Conservation (phyloP, 2,113 vertebrate genomes). For the Zosterops hypoxanthus region DNA sequence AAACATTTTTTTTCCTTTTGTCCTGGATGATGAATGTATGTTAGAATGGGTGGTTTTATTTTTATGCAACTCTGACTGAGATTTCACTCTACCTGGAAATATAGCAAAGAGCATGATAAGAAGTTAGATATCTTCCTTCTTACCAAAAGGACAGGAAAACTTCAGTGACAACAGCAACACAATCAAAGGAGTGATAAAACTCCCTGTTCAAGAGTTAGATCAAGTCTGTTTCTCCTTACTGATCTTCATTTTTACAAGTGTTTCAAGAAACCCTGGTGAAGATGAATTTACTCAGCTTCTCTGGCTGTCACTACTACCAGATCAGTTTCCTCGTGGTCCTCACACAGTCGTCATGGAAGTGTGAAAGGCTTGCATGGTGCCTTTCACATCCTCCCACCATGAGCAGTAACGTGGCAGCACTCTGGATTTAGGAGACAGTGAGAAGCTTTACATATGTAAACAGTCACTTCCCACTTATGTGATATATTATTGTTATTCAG, state of each 20-base stretch:
- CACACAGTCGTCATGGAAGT: rapidly evolving
- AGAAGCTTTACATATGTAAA: neutral
- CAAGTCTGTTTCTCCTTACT: neutral
- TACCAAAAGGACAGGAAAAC: neutral
- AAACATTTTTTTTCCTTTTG: neutral
- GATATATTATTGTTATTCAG: conserved; percentile 41
- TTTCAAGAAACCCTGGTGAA: neutral
- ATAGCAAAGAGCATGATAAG: neutral
- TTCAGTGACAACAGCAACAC: neutral
- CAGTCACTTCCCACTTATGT: neutral
- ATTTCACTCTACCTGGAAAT: neutral
- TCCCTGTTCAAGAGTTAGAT: neutral
- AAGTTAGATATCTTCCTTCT: neutral
- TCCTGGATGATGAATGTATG: neutral
- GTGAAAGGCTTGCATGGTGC: rapidly evolving
- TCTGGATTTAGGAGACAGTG: neutral
- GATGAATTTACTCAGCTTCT: neutral
- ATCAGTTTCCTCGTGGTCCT: neutral
- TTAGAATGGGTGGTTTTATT: neutral
- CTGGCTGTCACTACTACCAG: neutral
- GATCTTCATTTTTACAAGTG: neutral
- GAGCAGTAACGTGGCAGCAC: neutral
- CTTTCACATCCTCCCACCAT: neutral
- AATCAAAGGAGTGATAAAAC: neutral
- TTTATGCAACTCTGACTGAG: neutral